Evolutionary conservation across 1,140 invertebrate species (phyloP).

Genomic region (Zeugodacus cucurbitae): DNA sequence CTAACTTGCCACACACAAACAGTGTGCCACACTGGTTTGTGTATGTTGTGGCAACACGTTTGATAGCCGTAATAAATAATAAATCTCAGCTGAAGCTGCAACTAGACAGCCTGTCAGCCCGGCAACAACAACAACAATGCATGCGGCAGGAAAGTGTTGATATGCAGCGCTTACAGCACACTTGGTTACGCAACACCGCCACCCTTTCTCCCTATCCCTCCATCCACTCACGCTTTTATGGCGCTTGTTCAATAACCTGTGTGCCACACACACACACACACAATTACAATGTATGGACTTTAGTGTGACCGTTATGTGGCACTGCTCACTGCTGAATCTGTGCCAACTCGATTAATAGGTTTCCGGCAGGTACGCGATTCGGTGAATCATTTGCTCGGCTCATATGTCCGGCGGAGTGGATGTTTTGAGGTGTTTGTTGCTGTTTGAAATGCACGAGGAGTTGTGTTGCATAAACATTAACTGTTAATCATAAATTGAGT

Average conservation of each 20-base stretch:
- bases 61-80: constrained; percentile 23
- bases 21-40: not conserved
- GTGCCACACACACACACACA: not conserved
- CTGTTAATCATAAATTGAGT: not conserved
- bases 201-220: not conserved
- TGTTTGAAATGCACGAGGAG: not conserved
- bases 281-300: not conserved
- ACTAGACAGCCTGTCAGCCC: not conserved
- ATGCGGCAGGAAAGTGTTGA: not conserved
- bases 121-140: not conserved
- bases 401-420: no score
- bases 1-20: not conserved
- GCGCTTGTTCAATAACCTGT: not conserved
- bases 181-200: not conserved
- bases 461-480: not conserved
- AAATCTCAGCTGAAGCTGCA: constrained; percentile 22
- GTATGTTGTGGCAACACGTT: not conserved
- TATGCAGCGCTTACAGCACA: not conserved
- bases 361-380: not conserved
- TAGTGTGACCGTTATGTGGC: not conserved
- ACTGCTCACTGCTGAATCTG: not conserved
- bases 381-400: not conserved
- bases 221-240: not conserved
- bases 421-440: not conserved
- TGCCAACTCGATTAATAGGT: constrained; percentile 9